Base-by-base conservation (phyloP, 2,797 vertebrate species). In the Masticophis lateralis region DNA sequence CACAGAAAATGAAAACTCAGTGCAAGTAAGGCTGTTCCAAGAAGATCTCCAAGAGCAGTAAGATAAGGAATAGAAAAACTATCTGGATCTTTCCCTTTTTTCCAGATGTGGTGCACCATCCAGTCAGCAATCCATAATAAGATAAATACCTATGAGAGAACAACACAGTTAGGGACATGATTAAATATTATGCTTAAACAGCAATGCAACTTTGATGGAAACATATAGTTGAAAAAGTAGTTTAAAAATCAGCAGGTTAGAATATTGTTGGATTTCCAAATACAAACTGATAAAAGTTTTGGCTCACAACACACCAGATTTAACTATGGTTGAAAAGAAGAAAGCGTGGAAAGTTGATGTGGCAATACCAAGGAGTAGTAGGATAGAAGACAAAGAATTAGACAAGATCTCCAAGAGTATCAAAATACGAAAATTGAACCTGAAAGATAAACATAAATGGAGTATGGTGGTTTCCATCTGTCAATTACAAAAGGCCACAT, bases 61-160 rank as follows among this genome's bases (percentile, higher is more conserved):
- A 99, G 98, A 94, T 99, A 99, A 1, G 99, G 99, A 95, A 99
- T 99, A 94, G 99, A 99, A 96, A 99, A 99, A 74, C 99, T 99
- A 96, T 99, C 99, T 0, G 99, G 99, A 96, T 99, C 99, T 96
- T 99, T 99, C 91, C 99, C 99, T 83, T 98, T 99, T 88, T 98
- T 98, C 99, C 99, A 99, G 98, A 99, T 99, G 92, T 98, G 98
- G 92, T 99, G 98, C 16, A 99, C 99, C 99, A 99, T 99, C 99
- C 99, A 99, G 98, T 99, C 99, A 18, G 99, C 97, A 57, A 99
- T 98, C 94, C 98, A 99, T 95, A 99, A 93, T 96, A 99, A 94
- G 94, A 98, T 97, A 91, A 99, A 98, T 86, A 99, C 99, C 99
- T 99, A 93, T 69, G 55, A 47, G 0, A 92, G 32, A 95, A 97